phyloP scores from a whole-genome alignment of 1,140 invertebrate genomes.

The Bombyx mandarina region DNA sequence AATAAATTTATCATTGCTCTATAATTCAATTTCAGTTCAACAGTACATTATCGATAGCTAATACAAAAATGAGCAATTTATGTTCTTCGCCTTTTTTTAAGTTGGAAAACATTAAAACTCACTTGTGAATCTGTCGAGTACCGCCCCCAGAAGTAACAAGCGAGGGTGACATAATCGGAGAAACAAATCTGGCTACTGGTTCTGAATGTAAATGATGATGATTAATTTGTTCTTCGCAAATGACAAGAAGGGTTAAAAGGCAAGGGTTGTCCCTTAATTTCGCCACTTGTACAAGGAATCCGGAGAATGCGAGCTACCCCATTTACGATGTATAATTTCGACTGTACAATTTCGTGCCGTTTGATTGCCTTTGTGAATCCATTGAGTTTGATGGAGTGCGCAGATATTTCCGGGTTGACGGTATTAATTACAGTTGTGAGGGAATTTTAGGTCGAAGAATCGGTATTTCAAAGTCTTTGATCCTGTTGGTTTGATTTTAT shows the following conservation, averaged over 20 bases:
- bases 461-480: conserved; percentile 28
- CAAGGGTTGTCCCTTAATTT: conserved; percentile 39
- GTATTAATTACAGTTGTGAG: conserved; percentile 52
- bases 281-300: conserved; percentile 49
- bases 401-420: conserved; percentile 60
- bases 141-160: conserved; percentile 44
- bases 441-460: conserved; percentile 17
- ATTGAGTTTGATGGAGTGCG: conserved; percentile 56
- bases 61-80: no score
- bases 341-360: conserved; percentile 38
- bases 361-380: conserved; percentile 57
- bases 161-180: conserved; percentile 64
- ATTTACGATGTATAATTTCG: conserved; percentile 26
- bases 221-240: conserved; percentile 68
- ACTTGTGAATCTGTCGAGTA: conserved; percentile 44
- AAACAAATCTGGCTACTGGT: conserved; percentile 66
- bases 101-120: conserved; percentile 45
- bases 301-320: conserved; percentile 26
- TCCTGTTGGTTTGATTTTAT: conserved; percentile 11
- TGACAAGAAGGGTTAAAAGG: conserved; percentile 67
- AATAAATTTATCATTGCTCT: no score
- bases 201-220: conserved; percentile 69
- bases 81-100: no score
- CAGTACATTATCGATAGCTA: no score
- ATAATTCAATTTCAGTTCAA: no score